phyloP scores from a whole-genome alignment of 2,888 invertebrate genomes.

The Tetheella fluctuosa region DNA sequence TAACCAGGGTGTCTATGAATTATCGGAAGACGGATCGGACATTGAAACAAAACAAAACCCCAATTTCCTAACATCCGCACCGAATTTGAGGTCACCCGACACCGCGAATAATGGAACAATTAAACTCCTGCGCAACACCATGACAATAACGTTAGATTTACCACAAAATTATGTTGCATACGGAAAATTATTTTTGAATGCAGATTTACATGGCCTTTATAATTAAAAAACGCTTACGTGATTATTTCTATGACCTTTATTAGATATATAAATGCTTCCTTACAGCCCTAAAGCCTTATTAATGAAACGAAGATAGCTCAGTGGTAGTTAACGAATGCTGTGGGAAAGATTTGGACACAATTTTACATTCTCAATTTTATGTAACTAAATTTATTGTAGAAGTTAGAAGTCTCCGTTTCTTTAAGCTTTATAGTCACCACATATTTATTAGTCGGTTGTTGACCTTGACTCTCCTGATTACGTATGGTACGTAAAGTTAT shows the following conservation, averaged over 20 bases:
- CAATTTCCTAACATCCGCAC: conserved; percentile 54
- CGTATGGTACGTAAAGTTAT: too few species aligned
- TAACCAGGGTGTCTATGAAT: conserved; percentile 32
- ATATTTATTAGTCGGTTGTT: conserved; percentile 16
- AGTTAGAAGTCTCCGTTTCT: background rate
- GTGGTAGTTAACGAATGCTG: too few species aligned
- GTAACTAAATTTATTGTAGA: too few species aligned
- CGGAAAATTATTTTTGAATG: conserved; percentile 29
- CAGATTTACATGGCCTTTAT: conserved; percentile 5
- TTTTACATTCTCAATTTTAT: too few species aligned
- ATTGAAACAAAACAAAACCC: conserved; percentile 35
- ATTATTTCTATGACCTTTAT: background rate
- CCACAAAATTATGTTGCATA: conserved; percentile 35
- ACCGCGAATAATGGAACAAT: conserved; percentile 55
- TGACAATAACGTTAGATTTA: conserved; percentile 47
- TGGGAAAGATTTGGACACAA: too few species aligned
- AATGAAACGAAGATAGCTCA: background rate
- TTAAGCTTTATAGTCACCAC: conserved; percentile 31
- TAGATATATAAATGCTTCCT: background rate
- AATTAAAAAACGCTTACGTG: background rate
- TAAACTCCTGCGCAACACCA: conserved; percentile 50
- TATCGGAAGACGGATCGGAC: conserved; percentile 32
- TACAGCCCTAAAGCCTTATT: background rate
- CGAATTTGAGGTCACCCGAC: conserved; percentile 41
- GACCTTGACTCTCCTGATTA: conserved; percentile 38